Evolutionary conservation across 2,797 vertebrate genomes (phyloP), one percentile per base, ranked within the genome.

Genomic region (Manis pentadactyla): DNA sequence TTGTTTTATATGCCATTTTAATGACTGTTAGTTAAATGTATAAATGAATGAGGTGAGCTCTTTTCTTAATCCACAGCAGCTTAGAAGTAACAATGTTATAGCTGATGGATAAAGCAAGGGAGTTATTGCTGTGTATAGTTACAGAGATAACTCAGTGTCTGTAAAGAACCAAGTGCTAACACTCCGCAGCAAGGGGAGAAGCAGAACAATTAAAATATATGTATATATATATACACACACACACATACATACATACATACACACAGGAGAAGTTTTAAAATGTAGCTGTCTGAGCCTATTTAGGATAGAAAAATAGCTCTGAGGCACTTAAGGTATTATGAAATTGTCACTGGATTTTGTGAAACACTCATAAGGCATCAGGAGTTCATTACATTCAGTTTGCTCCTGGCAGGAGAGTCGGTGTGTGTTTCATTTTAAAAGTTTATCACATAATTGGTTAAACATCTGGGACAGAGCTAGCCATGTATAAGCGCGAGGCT

Each of bases 221-320:
- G 2, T 5, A 64, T 37, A 25, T 18, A 42, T 0, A 11, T 0
- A 15, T 8, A 46, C 11, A 7, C 15, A 8, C 0, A 13, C 10
- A 21, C 21, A 27, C 5, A 1, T 13, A 21, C 34, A 57, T 27
- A 9, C 13, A 78, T 21, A 9, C 23, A 51, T 0, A 39, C 19
- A 55, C 17, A 31, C 6, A 25, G 2, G 7, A 15, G 42, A 29
- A 61, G 25, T 11, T 39, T 18, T 2, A 51, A 42, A 19, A 10
- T 10, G 2, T 25, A 46, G 31, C 42, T 55, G 17, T 85, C 39
- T 51, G 71, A 46, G 29, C 27, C 66, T 64, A 21, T 71, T 49
- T 53, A 55, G 25, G 46, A 39, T 14, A 42, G 71, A 39, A 71
- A 92, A 83, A 29, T 8, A n/a, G 29, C 15, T 75, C 64, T 46